Evolutionary conservation across 2,888 invertebrate genomes (phyloP), one percentile per base, ranked within the genome.

Genomic region (Drosophila barbarae): DNA sequence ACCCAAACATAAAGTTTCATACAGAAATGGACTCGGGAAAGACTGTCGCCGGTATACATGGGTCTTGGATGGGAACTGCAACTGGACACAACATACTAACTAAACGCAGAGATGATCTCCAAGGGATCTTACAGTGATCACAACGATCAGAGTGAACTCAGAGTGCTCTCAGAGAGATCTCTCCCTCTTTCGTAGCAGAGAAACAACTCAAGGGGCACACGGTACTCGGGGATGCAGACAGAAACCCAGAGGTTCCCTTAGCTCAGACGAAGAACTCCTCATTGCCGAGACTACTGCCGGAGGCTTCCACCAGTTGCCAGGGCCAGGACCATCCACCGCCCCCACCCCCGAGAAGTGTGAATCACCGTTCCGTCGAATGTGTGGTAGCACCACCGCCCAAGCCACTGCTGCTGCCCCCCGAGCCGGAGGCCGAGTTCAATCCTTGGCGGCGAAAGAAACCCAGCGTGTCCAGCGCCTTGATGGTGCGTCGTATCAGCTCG

Each of bases 401-500:
- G 1, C 82, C 79, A 34, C 81, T 75, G 71, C 84, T 82, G 69
- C 85, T 77, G 72, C 76, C 73, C 2, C 68, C 82, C 3, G 78
- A 72, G 0, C 73, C 80, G 2, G 46, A 50, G 6, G 74, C 65
- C 0, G 47, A 51, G 13, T 66, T 56, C 3, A 61, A 72, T 10
- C 72, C 73, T 44, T 84, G 79, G 36, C 87, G 88, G n/a, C 87
- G 82, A 46, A 88, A 89, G 78, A 95, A 96, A 47, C 94, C 95
- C 42, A 97, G 91, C 44, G 91, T 92, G 71, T 91, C 92, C 61
- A 97, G 91, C 34, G 95, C 94, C 55, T 91, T 91, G 55, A 94
- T 93, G 4, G 94, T 94, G 77, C 94, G 91, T 46, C 91, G 90
- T 56, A 95, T 91, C 13, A 97, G 91, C 74, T 93, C 92, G 51